phyloP scores from a whole-genome alignment of 2,888 invertebrate genomes.

The Apamea sordens region DNA sequence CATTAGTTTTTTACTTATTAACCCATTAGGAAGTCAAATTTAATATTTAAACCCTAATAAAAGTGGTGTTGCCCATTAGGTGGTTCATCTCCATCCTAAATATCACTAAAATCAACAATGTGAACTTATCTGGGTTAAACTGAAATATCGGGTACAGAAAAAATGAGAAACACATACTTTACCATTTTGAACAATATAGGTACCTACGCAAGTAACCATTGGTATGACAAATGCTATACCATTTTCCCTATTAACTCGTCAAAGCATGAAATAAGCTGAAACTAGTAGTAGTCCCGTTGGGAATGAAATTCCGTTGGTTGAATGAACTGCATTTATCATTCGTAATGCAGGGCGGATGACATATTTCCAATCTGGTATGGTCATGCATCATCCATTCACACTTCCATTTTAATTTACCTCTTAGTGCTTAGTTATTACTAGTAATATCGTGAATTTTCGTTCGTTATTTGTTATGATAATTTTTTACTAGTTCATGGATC shows the following conservation, averaged over 20 bases:
- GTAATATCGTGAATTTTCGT: constrained; percentile 5
- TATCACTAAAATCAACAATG: neutral
- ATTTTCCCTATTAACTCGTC: constrained; percentile 39
- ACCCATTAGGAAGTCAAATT: neutral
- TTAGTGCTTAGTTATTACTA: constrained; percentile 22
- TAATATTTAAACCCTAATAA: too few species aligned
- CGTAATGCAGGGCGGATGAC: constrained; percentile 62
- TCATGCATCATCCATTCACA: constrained; percentile 59
- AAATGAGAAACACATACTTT: neutral
- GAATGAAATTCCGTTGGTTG: constrained; percentile 55
- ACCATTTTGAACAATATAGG: neutral
- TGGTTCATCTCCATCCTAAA: neutral
- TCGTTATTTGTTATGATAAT: neutral
- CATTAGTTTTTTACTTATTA: neutral
- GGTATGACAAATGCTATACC: neutral
- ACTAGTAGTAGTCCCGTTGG: constrained; percentile 15
- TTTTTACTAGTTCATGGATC: neutral
- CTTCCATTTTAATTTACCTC: constrained; percentile 51
- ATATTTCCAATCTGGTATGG: constrained; percentile 62
- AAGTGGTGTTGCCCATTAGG: too few species aligned
- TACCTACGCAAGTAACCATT: too few species aligned
- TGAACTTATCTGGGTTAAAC: neutral
- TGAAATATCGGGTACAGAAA: neutral
- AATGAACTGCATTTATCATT: constrained; percentile 61
- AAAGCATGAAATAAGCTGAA: constrained; percentile 33